Evolutionary conservation across 1,140 invertebrate genomes (phyloP).

Genomic region (Drosophila dunni): DNA sequence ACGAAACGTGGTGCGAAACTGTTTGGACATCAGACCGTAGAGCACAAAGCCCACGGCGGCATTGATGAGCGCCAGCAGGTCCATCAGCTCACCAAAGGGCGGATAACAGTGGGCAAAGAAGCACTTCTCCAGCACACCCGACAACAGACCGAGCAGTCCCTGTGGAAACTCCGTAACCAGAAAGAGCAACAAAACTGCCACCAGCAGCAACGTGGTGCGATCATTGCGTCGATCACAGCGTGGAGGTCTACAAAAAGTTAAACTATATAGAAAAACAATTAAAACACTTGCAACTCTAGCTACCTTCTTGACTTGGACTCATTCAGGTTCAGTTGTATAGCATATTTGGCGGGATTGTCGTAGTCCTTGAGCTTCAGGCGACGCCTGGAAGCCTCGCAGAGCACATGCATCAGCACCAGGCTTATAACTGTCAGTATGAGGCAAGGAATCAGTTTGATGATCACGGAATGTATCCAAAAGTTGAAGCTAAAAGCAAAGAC

Average conservation of each 20-base stretch:
- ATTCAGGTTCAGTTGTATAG: constrained; percentile 56
- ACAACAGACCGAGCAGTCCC: constrained; percentile 90
- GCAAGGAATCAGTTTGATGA: constrained; percentile 94
- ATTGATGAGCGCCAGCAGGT: constrained; percentile 95
- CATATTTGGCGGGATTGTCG: constrained; percentile 81
- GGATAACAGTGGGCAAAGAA: constrained; percentile 91
- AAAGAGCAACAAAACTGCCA: constrained; percentile 94
- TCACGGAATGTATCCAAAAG: constrained; percentile 94
- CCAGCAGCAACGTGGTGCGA: constrained; percentile 94
- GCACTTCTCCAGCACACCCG: constrained; percentile 89
- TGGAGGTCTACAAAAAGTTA: constrained; percentile 77
- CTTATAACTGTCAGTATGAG: constrained; percentile 93
- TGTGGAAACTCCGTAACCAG: constrained; percentile 95
- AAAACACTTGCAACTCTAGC: background rate
- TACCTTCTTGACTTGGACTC: constrained; percentile 59
- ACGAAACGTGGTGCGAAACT: constrained; percentile 95
- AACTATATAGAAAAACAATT: background rate
- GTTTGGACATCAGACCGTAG: constrained; percentile 97
- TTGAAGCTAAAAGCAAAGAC: constrained; percentile 86
- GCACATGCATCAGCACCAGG: constrained; percentile 90
- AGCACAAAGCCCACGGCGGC: constrained; percentile 97
- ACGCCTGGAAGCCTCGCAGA: constrained; percentile 89
- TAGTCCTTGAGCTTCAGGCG: constrained; percentile 89
- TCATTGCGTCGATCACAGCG: constrained; percentile 90
- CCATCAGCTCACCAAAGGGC: constrained; percentile 95